These are phyloP conservation scores for Sitophilus oryzae DNA, from an alignment of 1,140 invertebrate species.

Conservation along the genomic window DNA sequence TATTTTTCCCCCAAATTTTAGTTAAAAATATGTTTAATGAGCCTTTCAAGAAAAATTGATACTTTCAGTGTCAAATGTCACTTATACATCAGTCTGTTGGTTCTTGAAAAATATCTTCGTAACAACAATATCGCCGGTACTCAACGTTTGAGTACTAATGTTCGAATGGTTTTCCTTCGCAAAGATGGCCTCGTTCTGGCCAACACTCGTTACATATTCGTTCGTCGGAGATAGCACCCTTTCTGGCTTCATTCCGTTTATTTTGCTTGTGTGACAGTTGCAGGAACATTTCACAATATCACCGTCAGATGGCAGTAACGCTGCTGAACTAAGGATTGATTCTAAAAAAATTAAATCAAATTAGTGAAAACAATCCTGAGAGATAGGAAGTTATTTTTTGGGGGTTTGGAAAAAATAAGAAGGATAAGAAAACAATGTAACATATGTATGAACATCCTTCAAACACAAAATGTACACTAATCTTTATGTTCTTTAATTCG, in stretches of 20 bases:
- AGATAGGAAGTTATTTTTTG: background rate
- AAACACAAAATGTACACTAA: too few species aligned
- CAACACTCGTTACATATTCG: slow-evolving; percentile 26
- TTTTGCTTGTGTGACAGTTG: slow-evolving; percentile 39
- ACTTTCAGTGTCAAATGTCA: too few species aligned
- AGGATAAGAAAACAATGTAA: too few species aligned
- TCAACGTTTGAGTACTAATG: slow-evolving; percentile 73
- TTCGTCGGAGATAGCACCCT: slow-evolving; percentile 45
- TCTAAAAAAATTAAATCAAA: slow-evolving; percentile 44
- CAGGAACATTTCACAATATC: slow-evolving; percentile 35
- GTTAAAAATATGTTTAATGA: too few species aligned
- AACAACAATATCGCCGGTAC: slow-evolving; percentile 90
- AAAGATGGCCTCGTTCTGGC: slow-evolving; percentile 13
- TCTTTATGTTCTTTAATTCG: too few species aligned
- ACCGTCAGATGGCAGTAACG: slow-evolving; percentile 49
- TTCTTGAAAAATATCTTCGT: slow-evolving; percentile 82
- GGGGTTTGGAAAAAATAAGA: too few species aligned
- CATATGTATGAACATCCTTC: too few species aligned
- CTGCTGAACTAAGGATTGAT: slow-evolving; percentile 73
- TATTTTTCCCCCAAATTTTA: too few species aligned
- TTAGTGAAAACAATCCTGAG: background rate
- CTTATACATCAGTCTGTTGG: slow-evolving; percentile 40
- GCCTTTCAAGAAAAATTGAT: too few species aligned
- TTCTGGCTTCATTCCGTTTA: slow-evolving; percentile 41
- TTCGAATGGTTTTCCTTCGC: slow-evolving; percentile 39